phyloP scores from a whole-genome alignment of 2,888 invertebrate species.

The Himalopsyche anomala region DNA sequence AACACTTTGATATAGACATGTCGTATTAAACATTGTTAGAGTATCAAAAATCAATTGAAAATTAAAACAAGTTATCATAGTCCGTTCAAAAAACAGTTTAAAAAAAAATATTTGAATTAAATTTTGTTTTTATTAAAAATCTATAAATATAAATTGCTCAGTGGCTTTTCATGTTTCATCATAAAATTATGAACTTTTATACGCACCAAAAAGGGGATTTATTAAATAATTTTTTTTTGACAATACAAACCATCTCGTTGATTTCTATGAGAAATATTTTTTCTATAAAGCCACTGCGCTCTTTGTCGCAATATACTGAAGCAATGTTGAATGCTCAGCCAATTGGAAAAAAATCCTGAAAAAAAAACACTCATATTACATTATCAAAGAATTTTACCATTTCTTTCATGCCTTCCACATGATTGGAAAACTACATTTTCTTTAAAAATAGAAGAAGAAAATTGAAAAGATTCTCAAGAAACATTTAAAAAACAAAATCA shows the following conservation, averaged over 20 bases:
- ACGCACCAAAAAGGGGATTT: neutral
- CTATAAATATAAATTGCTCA: too few species aligned
- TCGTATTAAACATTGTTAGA: too few species aligned
- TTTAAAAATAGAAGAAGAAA: neutral
- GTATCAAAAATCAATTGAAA: too few species aligned
- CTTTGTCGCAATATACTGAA: neutral
- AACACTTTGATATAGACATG: too few species aligned
- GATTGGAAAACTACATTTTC: neutral
- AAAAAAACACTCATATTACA: conserved; percentile 19
- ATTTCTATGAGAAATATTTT: neutral
- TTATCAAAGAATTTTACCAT: neutral
- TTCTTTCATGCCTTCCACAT: neutral
- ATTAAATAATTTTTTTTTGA: neutral
- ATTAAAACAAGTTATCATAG: too few species aligned
- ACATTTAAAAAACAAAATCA: too few species aligned
- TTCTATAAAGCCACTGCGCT: neutral
- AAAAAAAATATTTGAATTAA: too few species aligned
- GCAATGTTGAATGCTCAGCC: neutral
- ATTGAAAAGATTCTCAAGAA: neutral
- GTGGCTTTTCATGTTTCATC: too few species aligned
- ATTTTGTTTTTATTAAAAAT: too few species aligned
- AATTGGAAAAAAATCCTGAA: neutral
- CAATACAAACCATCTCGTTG: neutral
- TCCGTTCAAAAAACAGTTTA: too few species aligned
- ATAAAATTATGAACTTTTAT: neutral